Base-by-base conservation (phyloP, 30 jellyfish, hydroid and myxozoan genomes). In the Hydractinia symbiolongicarpus region DNA sequence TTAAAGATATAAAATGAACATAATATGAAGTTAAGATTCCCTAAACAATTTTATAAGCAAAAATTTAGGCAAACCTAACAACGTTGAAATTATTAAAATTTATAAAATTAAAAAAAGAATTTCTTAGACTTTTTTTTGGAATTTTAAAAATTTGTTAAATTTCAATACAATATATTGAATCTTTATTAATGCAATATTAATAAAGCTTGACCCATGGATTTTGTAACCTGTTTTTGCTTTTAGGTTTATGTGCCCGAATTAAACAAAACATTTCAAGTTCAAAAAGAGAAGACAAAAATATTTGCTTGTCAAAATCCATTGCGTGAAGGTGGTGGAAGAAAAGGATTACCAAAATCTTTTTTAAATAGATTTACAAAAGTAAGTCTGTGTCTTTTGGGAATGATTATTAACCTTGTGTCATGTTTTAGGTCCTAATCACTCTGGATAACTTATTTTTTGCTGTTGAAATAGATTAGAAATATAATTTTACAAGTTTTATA, bases 271-370 rank as follows among this genome's bases (percentile, higher is more conserved):
- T 93, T 93, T 69, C 70, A 76, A 61, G 94, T 93, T 1, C 71
- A 88, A 55, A 86, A 84, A 55, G 88, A 84, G 52, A 77, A 81
- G 55, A 93, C 99, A n/a, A 79, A 86, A 62, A 88, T 93, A 15
- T 93, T 93, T 83, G 99, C 99, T 56, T 88, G 96, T 81, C 99
- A 93, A 78, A 93, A 93, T 82, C 99, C 99, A 7, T 76, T 86
- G 61, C 76, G 82, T 77, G 95, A 87, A 77, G 99, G 99, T n/a
- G 96, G 96, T 67, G 99, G 99, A 53, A 72, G 99, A 53, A 94
- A 88, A 86, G 96, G 97, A 40, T 60, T 94, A 79, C 99, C 99
- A 9, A 88, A 83, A 53, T 94, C 99, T 60, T 94, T 94, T 61
- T 85, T 94, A 53, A 89, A 94, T 72, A 85, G 99, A 51, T 94